A percentile compares a stretch with the other conserved stretches of the same genome.
Evolutionary conservation across 2,888 invertebrate species (phyloP).

Genomic region (Criorhina ranunculi): DNA sequence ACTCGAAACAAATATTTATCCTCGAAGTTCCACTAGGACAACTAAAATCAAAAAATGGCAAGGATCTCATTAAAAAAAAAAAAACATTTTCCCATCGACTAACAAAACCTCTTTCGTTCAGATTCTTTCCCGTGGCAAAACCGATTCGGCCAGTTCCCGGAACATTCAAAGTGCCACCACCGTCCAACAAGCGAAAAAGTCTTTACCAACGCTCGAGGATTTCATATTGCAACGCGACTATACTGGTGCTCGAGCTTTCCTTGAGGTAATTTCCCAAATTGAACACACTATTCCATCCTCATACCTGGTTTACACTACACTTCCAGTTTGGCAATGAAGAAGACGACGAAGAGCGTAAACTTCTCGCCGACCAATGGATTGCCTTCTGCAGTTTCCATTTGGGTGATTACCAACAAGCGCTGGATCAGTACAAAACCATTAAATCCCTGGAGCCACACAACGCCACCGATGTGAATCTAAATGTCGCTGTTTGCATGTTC

Average conservation of each 20-base stretch:
- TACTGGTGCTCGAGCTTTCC: slow-evolving; percentile 95
- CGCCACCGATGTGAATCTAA: slow-evolving; percentile 88
- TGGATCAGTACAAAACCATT: slow-evolving; percentile 89
- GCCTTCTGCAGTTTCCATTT: slow-evolving; percentile 98
- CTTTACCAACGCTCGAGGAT: slow-evolving; percentile 93
- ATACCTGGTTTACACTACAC: background rate
- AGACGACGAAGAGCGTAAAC: slow-evolving; percentile 79
- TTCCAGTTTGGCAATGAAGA: slow-evolving; percentile 80
- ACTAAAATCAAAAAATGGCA: slow-evolving; percentile 42
- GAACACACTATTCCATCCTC: background rate
- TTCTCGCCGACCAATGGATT: slow-evolving; percentile 91
- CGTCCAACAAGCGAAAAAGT: slow-evolving; percentile 83
- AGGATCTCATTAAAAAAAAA: background rate
- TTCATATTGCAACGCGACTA: slow-evolving; percentile 96
- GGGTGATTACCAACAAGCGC: slow-evolving; percentile 94
- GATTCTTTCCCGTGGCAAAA: slow-evolving; percentile 94
- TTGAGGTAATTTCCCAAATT: slow-evolving; percentile 88
- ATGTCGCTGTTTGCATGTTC: slow-evolving; percentile 97
- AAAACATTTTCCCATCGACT: background rate
- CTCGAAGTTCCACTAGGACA: background rate
- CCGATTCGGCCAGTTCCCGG: slow-evolving; percentile 87
- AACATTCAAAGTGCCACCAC: slow-evolving; percentile 78
- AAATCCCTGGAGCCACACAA: slow-evolving; percentile 85
- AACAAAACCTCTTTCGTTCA: slow-evolving; percentile 81
- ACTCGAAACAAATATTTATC: background rate